Percentiles rank a stretch among this genome's conserved stretches.
phyloP scores from a whole-genome alignment of 2,113 vertebrate species.

The Callospermophilus lateralis region DNA sequence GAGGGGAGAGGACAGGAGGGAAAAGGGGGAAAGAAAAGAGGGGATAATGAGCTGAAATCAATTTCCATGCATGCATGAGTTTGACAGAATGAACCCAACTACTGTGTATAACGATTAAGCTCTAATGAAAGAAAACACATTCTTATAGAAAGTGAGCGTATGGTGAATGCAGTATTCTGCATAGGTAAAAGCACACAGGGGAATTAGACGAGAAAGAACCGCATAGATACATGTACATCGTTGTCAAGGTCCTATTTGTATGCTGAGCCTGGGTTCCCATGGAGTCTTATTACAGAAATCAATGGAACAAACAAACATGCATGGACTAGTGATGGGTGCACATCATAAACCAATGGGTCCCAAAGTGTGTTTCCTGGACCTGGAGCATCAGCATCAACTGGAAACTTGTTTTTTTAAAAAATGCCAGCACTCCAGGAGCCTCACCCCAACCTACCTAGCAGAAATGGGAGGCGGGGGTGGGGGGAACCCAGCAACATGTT shows the following conservation, averaged over 20 bases:
- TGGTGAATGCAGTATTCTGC: not conserved
- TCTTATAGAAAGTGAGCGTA: conserved; percentile 1
- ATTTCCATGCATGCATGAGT: too few species aligned
- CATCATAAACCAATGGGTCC: not conserved
- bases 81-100: too few species aligned
- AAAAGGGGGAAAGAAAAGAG: too few species aligned
- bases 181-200: not conserved
- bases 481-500: not conserved
- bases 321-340: not conserved
- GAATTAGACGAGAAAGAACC: not conserved
- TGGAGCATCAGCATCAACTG: not conserved
- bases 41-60: too few species aligned
- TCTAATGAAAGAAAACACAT: not conserved
- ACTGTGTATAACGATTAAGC: too few species aligned
- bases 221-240: not conserved
- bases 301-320: not conserved
- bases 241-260: not conserved
- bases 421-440: not conserved
- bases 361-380: not conserved
- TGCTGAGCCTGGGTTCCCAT: not conserved
- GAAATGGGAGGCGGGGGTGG: not conserved
- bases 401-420: not conserved
- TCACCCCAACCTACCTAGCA: not conserved
- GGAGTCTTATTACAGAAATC: not conserved
- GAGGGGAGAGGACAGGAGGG: too few species aligned